Evolutionary conservation across 2,797 vertebrate species (phyloP), one percentile per base, ranked within the genome.

Genomic region (Trachurus trachurus): DNA sequence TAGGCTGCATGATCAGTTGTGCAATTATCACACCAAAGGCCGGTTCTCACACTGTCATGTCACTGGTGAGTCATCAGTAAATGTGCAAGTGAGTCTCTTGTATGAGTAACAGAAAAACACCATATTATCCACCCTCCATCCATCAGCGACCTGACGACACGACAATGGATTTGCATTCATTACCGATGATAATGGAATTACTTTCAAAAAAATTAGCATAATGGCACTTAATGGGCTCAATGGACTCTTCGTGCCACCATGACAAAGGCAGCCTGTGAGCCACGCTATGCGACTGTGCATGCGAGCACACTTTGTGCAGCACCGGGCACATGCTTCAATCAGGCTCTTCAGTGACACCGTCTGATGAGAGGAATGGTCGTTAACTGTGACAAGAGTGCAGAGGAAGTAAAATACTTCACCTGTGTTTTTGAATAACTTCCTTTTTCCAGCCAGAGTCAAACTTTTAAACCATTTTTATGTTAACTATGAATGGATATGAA

Each of bases 151-250:
- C 76, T 80, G 71, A 76, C 21, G 75, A 68, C 65, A 67, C 63
- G 50, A 87, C 74, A 88, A 84, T 57, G 77, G 80, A 81, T 68
- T 71, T 77, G 85, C 73, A 82, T 88, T 89, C 69, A 88, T 91
- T 81, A 87, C 74, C 49, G 65, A 63, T 42, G 63, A 88, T 88
- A 87, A 88, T 81, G 64, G 87, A 67, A 87, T 88, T 89, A 82
- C 82, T 89, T 71, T 78, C 40, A 69, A 83, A 62, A 88, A 62
- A 88, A 90, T 94, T 89, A 88, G 83, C 89, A 90, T 94, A 91
- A 92, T 93, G 82, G 84, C 66, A 78, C 70, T 79, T 89, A 88
- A 93, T 89, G 76, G 81, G 16, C 74, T 78, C 66, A 70, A 83
- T 83, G 77, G 87, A 89, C 76, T 88, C 83, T 85, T 83, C 80